These are phyloP conservation scores for Amblyteles armatorius DNA, from an alignment of 2,888 invertebrate genomes.

Conservation along the genomic window DNA sequence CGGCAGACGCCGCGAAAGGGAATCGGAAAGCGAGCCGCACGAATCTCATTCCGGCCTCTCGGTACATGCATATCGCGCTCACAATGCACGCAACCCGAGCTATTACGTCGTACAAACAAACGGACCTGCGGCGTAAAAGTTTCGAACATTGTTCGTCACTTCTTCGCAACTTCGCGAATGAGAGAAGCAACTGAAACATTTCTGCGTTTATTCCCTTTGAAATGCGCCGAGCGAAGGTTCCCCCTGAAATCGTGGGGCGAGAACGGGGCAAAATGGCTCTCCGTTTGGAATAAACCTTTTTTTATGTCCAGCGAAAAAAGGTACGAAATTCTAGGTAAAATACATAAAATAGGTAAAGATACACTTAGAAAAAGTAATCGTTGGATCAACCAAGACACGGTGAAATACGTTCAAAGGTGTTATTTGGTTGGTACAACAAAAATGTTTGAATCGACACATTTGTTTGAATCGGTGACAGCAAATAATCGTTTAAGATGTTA, in stretches of 20 bases:
- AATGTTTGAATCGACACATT: too few relatives aligned
- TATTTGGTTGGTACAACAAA: too few relatives aligned
- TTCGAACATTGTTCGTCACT: constrained; percentile 26
- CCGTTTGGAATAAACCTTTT: background rate
- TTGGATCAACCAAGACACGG: too few relatives aligned
- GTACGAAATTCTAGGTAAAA: too few relatives aligned
- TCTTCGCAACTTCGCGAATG: constrained; percentile 25
- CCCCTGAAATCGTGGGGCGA: background rate
- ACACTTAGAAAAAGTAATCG: too few relatives aligned
- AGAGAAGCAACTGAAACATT: constrained; percentile 1
- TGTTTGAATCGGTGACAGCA: too few relatives aligned
- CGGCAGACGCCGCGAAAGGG: constrained; percentile 81
- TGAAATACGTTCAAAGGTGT: too few relatives aligned
- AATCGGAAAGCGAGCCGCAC: constrained; percentile 77
- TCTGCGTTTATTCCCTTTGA: constrained; percentile 38
- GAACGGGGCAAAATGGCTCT: background rate
- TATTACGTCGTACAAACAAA: constrained; percentile 82
- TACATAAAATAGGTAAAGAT: too few relatives aligned
- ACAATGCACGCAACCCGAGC: constrained; percentile 75
- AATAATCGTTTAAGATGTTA: too few relatives aligned
- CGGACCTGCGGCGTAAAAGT: constrained; percentile 7
- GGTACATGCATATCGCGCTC: constrained; percentile 12
- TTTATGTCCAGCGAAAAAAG: background rate
- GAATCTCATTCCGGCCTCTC: constrained; percentile 57
- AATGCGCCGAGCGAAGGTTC: background rate